Conservation (phyloP, 1,140 invertebrate genomes). For the Drosophila malerkotliana region DNA sequence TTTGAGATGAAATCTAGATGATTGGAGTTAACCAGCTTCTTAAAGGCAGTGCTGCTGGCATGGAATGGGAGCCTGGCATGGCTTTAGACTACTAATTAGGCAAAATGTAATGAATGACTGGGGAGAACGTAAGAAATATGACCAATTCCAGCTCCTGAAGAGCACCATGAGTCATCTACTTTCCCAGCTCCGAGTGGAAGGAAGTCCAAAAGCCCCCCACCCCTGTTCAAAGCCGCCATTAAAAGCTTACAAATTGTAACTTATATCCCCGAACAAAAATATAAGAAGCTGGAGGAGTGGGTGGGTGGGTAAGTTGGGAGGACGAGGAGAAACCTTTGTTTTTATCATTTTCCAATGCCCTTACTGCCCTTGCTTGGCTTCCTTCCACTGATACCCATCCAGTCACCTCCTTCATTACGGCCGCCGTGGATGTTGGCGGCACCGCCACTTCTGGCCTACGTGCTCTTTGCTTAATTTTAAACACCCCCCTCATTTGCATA, state of each 20-base stretch:
- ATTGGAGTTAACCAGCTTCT: slow-evolving; percentile 18
- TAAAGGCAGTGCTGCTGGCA: background rate
- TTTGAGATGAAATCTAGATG: slow-evolving; percentile 56
- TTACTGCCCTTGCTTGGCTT: slow-evolving; percentile 36
- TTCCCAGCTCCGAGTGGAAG: background rate
- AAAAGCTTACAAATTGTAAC: slow-evolving; percentile 77
- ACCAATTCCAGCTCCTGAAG: background rate
- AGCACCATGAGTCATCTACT: background rate
- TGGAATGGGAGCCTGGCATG: background rate
- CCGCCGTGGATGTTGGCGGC: slow-evolving; percentile 41
- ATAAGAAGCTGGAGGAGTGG: slow-evolving; percentile 25
- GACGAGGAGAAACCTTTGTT: slow-evolving; percentile 65
- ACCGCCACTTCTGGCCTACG: slow-evolving; percentile 72
- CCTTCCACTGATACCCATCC: slow-evolving; percentile 12
- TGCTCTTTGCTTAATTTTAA: slow-evolving; percentile 82
- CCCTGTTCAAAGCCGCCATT: slow-evolving; percentile 46
- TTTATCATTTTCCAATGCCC: slow-evolving; percentile 75
- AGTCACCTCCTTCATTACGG: slow-evolving; percentile 71
- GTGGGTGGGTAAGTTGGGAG: background rate
- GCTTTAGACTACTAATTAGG: slow-evolving; percentile 1
- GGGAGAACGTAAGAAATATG: slow-evolving; percentile 3
- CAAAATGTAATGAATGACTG: background rate
- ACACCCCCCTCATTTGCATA: slow-evolving; percentile 80
- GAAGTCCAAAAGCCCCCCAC: background rate
- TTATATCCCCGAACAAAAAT: slow-evolving; percentile 60